These are phyloP conservation scores for Austrolebias charrua DNA, from an alignment of 2,797 vertebrate species.

Conservation along the genomic window DNA sequence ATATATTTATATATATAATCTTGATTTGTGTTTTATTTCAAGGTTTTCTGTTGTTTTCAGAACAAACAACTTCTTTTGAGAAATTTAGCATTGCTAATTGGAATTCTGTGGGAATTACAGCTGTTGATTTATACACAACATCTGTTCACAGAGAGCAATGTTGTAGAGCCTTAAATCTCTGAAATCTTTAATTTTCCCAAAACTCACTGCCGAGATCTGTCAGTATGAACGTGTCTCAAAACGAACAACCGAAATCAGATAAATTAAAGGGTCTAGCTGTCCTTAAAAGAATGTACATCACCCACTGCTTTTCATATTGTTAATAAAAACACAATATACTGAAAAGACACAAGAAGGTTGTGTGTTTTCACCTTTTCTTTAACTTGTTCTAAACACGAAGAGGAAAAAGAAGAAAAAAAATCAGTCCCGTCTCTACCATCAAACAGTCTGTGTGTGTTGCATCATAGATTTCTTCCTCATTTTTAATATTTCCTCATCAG, in stretches of 20 bases:
- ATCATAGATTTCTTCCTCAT: neutral
- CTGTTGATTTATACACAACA: constrained; percentile 60
- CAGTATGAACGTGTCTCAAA: constrained; percentile 36
- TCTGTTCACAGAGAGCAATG: constrained; percentile 53
- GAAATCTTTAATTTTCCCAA: constrained; percentile 55
- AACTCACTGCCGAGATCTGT: constrained; percentile 41
- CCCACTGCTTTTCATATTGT: too few relatives aligned
- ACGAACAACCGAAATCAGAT: constrained; percentile 17
- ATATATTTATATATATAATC: too few relatives aligned
- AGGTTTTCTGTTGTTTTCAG: neutral
- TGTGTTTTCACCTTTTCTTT: constrained; percentile 1
- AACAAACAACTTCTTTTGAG: constrained; percentile 41
- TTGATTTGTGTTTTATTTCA: constrained; percentile 6
- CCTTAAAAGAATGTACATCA: too few relatives aligned
- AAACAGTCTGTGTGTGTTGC: constrained; percentile 6
- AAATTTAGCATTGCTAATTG: constrained; percentile 41
- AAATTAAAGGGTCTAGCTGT: neutral
- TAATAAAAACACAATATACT: neutral
- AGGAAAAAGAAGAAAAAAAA: neutral
- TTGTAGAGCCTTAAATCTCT: constrained; percentile 43
- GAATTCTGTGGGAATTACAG: constrained; percentile 39
- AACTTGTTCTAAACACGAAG: constrained; percentile 4
- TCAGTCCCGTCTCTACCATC: constrained; percentile 3
- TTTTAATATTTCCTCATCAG: neutral
- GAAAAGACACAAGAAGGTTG: constrained; percentile 23